phyloP scores from a whole-genome alignment of 2,797 vertebrate genomes.

The Coccyzus lansbergi region DNA sequence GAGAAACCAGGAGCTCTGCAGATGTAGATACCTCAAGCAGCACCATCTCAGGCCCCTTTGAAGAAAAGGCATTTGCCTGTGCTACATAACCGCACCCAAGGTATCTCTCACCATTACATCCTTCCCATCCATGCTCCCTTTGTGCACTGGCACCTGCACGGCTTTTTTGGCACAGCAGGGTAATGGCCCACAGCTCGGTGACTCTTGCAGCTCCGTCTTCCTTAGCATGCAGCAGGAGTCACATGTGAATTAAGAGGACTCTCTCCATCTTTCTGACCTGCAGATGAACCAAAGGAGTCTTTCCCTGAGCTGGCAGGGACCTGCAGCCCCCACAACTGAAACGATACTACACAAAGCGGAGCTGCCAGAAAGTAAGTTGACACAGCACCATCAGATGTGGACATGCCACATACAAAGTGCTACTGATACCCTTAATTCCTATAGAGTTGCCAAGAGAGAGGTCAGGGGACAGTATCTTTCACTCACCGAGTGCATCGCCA shows the following conservation, averaged over 20 bases:
- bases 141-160: accelerated
- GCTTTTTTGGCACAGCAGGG: background rate
- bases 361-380: background rate
- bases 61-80: background rate
- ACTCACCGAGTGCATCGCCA: background rate
- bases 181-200: background rate
- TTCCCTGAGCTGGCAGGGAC: background rate
- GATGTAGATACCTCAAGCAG: background rate
- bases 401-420: too few relatives aligned
- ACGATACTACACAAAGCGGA: background rate
- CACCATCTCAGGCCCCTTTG: background rate
- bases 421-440: background rate
- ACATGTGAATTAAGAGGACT: background rate
- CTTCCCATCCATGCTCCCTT: background rate
- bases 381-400: background rate
- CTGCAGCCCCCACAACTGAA: background rate
- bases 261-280: background rate
- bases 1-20: background rate
- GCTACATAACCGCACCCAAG: background rate
- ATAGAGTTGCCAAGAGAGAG: background rate
- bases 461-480: background rate
- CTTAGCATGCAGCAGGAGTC: background rate
- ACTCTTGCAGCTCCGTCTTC: background rate
- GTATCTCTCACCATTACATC: background rate
- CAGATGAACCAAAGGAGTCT: accelerated